Conservation (phyloP, 2,888 invertebrate genomes). For the Antheraea yamamai region DNA sequence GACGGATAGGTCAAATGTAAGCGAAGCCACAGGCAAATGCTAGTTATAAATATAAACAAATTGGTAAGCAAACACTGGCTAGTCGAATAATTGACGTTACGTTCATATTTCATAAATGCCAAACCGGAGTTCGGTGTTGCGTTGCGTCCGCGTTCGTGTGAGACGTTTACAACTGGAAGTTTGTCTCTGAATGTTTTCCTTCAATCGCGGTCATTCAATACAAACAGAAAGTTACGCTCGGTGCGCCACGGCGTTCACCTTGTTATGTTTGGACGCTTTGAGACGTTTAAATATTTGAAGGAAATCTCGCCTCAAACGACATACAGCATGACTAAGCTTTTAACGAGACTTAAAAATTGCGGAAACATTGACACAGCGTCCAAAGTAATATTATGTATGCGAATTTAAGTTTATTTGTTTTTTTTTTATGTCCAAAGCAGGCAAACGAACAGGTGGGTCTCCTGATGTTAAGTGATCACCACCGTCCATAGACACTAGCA, state of each 20-base stretch:
- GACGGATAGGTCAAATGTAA: too few relatives aligned
- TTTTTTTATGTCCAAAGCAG: too few relatives aligned
- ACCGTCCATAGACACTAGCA: too few relatives aligned
- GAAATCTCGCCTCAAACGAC: background rate
- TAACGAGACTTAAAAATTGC: background rate
- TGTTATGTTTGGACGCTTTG: background rate
- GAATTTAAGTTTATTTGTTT: too few relatives aligned
- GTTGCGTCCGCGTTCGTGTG: constrained; percentile 21
- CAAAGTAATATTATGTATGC: background rate
- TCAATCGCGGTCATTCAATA: background rate
- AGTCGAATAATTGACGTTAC: constrained; percentile 11
- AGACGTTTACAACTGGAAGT: background rate
- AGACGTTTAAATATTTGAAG: constrained; percentile 2
- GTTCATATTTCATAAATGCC: constrained; percentile 23
- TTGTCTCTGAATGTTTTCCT: constrained; percentile 14
- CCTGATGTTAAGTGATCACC: too few relatives aligned
- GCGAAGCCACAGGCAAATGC: too few relatives aligned
- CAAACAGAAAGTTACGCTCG: constrained; percentile 9
- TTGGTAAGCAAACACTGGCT: background rate
- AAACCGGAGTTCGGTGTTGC: constrained; percentile 14
- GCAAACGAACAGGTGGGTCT: too few relatives aligned
- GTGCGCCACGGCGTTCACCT: background rate
- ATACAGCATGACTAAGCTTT: background rate
- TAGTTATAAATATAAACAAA: constrained; percentile 1
- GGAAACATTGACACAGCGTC: background rate